phyloP scores from a whole-genome alignment of 2,113 vertebrate species.

The Vombatus ursinus region DNA sequence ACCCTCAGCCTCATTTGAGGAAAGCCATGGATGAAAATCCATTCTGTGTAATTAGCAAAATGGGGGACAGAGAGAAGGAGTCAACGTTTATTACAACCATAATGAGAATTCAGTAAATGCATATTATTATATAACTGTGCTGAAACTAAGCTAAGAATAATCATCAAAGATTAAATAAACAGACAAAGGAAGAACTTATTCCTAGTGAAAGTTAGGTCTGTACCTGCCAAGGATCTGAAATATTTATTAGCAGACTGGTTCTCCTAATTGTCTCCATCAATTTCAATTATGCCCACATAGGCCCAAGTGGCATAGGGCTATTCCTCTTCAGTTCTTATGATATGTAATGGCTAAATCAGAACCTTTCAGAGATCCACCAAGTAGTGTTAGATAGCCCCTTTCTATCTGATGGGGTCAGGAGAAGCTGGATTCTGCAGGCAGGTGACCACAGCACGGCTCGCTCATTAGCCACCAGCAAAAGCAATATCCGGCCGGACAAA shows the following conservation, averaged over 20 bases:
- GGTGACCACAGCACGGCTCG: background rate
- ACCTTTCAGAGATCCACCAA: background rate
- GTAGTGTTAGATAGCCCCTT: background rate
- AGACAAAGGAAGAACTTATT: background rate
- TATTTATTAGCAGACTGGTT: background rate
- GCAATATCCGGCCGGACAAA: background rate
- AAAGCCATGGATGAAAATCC: background rate
- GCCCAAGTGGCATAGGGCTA: background rate
- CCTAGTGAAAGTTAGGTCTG: background rate
- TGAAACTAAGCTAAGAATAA: background rate
- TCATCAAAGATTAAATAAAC: background rate
- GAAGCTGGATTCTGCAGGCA: background rate
- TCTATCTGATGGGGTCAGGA: background rate
- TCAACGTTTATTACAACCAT: background rate
- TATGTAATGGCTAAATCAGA: background rate
- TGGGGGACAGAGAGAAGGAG: background rate
- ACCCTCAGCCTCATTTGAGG: background rate
- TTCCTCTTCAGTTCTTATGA: background rate
- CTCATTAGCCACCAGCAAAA: background rate
- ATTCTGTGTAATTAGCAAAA: background rate
- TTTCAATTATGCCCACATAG: background rate
- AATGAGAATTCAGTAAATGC: background rate
- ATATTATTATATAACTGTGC: background rate
- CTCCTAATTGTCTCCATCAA: background rate
- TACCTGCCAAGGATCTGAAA: background rate